Percentiles rank a stretch among this genome's conserved stretches.
Evolutionary conservation across 1,140 invertebrate genomes (phyloP).

Genomic region (Scaptomyza pallida): DNA sequence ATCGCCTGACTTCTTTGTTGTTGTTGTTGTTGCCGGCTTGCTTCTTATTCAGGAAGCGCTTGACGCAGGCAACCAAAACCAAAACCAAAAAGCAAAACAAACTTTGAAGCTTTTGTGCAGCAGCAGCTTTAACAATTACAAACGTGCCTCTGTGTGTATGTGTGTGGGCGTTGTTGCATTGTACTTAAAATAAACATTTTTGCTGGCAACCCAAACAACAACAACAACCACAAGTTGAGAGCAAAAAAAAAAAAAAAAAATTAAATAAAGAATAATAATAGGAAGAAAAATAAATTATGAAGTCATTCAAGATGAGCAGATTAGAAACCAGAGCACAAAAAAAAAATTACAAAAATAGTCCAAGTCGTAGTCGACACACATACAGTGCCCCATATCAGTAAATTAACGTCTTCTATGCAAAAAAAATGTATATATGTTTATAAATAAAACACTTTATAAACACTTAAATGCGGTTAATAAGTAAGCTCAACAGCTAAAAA

Average conservation of each 20-base stretch:
- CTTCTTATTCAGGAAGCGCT: conserved; percentile 57
- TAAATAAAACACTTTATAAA: conserved; percentile 1
- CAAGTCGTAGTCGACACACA: conserved; percentile 12
- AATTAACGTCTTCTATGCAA: background rate
- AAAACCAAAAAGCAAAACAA: conserved; percentile 21
- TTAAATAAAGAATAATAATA: conserved; percentile 11
- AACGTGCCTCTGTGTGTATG: conserved; percentile 13
- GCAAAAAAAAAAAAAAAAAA: conserved; percentile 22
- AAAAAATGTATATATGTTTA: background rate
- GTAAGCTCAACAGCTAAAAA: too few relatives aligned
- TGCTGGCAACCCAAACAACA: conserved; percentile 18
- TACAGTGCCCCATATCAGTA: background rate
- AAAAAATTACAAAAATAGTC: background rate
- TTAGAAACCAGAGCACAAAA: conserved; percentile 24
- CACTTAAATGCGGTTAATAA: background rate
- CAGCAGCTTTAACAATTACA: conserved; percentile 14
- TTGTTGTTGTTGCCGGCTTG: too few relatives aligned
- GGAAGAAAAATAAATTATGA: conserved; percentile 38
- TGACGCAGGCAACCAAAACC: conserved; percentile 66
- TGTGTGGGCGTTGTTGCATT: conserved; percentile 49
- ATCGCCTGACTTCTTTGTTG: conserved; percentile 4
- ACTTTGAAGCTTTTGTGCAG: conserved; percentile 37
- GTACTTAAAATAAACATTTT: conserved; percentile 74
- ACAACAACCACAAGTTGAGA: conserved; percentile 18
- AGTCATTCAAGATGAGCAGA: conserved; percentile 45